phyloP scores from a whole-genome alignment of 2,797 vertebrate genomes.

The Mus caroli region DNA sequence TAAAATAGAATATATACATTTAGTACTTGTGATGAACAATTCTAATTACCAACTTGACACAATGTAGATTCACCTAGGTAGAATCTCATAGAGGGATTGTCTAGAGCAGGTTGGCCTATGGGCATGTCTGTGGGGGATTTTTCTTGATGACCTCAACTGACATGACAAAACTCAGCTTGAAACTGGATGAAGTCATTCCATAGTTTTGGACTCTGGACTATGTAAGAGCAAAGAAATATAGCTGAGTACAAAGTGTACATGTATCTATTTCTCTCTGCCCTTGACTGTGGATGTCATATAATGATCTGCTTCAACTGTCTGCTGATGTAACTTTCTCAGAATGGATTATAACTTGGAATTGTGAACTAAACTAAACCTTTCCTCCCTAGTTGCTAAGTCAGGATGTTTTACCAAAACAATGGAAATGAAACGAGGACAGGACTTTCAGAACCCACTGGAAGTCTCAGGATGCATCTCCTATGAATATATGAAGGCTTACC shows the following conservation, averaged over 20 bases:
- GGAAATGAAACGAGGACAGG: background rate
- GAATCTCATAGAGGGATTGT: background rate
- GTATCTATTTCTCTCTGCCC: background rate
- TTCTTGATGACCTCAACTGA: background rate
- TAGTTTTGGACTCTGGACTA: background rate
- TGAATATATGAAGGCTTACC: background rate
- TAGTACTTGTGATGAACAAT: background rate
- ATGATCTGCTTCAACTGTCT: background rate
- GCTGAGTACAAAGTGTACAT: background rate
- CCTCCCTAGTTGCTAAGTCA: background rate
- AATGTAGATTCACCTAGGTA: background rate
- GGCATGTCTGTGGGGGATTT: background rate
- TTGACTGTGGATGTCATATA: background rate
- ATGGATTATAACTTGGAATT: background rate
- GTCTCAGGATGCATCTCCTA: background rate
- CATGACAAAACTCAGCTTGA: background rate
- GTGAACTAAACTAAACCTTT: background rate
- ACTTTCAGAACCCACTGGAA: background rate
- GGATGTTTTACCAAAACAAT: background rate
- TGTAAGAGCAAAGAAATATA: background rate
- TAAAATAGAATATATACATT: background rate
- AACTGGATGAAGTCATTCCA: background rate
- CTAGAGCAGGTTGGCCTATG: background rate
- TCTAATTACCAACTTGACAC: background rate
- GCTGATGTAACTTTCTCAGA: background rate